Conservation (phyloP, 2,888 invertebrate genomes). For the Palloptera scutellata region DNA sequence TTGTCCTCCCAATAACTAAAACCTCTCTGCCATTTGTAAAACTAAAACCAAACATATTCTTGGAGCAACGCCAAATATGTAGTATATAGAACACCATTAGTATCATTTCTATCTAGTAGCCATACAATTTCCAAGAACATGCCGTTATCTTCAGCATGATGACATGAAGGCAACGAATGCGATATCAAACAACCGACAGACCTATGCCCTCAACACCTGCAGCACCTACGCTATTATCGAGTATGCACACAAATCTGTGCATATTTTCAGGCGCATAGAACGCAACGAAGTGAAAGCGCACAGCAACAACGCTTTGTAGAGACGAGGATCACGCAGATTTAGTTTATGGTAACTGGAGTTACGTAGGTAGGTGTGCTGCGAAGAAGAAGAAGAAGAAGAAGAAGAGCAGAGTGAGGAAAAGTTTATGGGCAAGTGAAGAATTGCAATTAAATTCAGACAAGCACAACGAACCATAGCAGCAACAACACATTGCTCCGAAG, state of each 20-base stretch:
- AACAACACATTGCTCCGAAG: constrained; percentile 49
- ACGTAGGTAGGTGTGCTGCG: constrained; percentile 9
- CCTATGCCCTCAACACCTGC: constrained; percentile 24
- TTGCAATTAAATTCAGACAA: constrained; percentile 6
- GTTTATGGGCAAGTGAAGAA: background rate
- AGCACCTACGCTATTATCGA: constrained; percentile 40
- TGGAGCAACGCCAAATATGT: constrained; percentile 53
- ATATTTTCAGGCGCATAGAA: constrained; percentile 41
- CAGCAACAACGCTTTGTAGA: constrained; percentile 40
- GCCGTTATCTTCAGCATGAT: constrained; percentile 46
- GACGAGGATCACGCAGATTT: too few species aligned
- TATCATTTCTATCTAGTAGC: constrained; percentile 32
- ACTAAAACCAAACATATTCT: constrained; percentile 52
- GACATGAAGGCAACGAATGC: constrained; percentile 38
- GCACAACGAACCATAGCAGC: constrained; percentile 33
- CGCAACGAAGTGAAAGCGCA: constrained; percentile 47
- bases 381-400: constrained; percentile 35
- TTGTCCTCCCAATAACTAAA: too few species aligned
- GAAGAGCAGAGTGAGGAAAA: background rate
- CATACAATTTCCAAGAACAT: constrained; percentile 43
- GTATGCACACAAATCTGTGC: constrained; percentile 39
- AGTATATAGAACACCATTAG: too few species aligned
- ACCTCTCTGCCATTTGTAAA: constrained; percentile 12
- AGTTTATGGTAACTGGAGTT: too few species aligned
- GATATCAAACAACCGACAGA: constrained; percentile 44